Evolutionary conservation across 2,888 invertebrate species (phyloP).

Genomic region (Piscicola geometra): DNA sequence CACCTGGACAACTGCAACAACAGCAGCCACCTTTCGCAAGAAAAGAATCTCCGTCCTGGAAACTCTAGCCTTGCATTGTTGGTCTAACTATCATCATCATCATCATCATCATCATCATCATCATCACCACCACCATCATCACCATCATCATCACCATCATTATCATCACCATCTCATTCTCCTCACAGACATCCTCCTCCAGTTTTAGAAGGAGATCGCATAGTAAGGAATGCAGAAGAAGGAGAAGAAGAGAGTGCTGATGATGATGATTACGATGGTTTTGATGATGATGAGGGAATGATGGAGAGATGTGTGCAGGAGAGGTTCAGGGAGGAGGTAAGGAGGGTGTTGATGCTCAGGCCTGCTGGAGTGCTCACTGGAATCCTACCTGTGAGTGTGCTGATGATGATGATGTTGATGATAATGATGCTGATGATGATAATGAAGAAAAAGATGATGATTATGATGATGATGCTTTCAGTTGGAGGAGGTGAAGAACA

Average conservation of each 20-base stretch:
- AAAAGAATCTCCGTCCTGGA: too few relatives aligned
- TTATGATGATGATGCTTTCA: not conserved
- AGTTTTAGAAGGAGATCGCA: not conserved
- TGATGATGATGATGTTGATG: not conserved
- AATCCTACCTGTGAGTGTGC: not conserved
- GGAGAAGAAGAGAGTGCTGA: not conserved
- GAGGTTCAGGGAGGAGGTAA: constrained; percentile 3
- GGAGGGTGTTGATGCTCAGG: constrained; percentile 1
- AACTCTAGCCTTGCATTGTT: too few relatives aligned
- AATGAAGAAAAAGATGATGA: not conserved
- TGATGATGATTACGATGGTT: not conserved
- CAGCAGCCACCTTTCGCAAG: not conserved
- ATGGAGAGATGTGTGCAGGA: constrained; percentile 7
- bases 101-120: constrained; percentile 26
- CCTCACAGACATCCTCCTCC: not conserved
- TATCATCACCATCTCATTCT: constrained; percentile 29
- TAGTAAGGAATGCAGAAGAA: not conserved
- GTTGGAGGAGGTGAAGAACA: constrained; percentile 11
- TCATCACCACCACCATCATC: constrained; percentile 8
- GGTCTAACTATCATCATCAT: not conserved
- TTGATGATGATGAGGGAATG: not conserved
- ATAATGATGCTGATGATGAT: not conserved
- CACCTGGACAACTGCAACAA: not conserved
- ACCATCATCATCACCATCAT: constrained; percentile 22
- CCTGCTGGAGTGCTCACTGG: not conserved